phyloP scores from a whole-genome alignment of 2,888 invertebrate species.

The Emmelina monodactyla region DNA sequence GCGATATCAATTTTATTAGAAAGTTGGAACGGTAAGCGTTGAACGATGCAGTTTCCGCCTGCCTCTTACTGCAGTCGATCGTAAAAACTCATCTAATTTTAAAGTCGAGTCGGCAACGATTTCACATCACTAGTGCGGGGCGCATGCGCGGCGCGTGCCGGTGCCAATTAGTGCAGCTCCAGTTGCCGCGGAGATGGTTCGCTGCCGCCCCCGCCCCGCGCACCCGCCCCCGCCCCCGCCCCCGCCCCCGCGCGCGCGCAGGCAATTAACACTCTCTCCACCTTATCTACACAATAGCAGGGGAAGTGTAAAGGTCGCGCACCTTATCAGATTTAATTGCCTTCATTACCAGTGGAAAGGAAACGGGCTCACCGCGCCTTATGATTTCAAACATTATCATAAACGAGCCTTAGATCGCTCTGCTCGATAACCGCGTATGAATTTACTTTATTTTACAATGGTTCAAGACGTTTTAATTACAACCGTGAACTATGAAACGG shows the following conservation, averaged over 20 bases:
- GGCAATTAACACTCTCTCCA: slow-evolving; percentile 43
- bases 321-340: slow-evolving; percentile 58
- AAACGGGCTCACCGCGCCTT: slow-evolving; percentile 48
- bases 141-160: slow-evolving; percentile 58
- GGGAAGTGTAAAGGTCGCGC: slow-evolving; percentile 60
- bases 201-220: slow-evolving; percentile 32
- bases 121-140: slow-evolving; percentile 40
- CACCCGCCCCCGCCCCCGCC: no score
- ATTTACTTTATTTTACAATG: slow-evolving; percentile 43
- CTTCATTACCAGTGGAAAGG: slow-evolving; percentile 46
- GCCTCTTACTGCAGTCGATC: slow-evolving; percentile 30
- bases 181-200: slow-evolving; percentile 57
- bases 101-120: slow-evolving; percentile 47
- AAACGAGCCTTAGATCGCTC: slow-evolving; percentile 38
- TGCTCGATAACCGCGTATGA: slow-evolving; percentile 39
- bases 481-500: slow-evolving; percentile 62
- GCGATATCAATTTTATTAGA: slow-evolving; percentile 27
- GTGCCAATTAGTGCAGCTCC: slow-evolving; percentile 63
- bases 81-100: slow-evolving; percentile 49
- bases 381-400: slow-evolving; percentile 60
- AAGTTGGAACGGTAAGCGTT: slow-evolving; percentile 37
- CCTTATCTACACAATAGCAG: slow-evolving; percentile 28
- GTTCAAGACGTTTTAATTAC: slow-evolving; percentile 52
- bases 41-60: slow-evolving; percentile 32
- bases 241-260: no score